Percentiles rank a stretch among this genome's conserved stretches.
phyloP scores from a whole-genome alignment of 2,113 vertebrate genomes.

The Arenaria interpres region DNA sequence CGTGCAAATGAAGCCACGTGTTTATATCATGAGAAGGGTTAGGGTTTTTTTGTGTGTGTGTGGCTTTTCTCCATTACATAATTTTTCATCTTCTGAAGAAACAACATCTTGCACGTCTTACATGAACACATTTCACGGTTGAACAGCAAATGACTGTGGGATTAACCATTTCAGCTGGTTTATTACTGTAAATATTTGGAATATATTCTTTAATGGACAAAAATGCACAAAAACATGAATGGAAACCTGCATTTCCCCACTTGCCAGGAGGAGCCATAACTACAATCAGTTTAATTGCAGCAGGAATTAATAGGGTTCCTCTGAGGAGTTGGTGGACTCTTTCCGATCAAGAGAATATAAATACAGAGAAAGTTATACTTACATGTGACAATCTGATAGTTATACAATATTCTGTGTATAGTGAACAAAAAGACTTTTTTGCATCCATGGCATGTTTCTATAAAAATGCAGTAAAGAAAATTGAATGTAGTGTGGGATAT shows the following conservation, averaged over 20 bases:
- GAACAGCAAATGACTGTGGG: not conserved
- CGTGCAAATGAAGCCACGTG: not conserved
- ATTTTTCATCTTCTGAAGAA: not conserved
- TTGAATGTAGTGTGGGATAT: not conserved
- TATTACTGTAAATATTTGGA: constrained; percentile 13
- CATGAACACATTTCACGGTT: not conserved
- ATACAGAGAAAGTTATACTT: not conserved
- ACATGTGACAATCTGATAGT: not conserved
- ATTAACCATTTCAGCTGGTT: not conserved
- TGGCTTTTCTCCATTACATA: not conserved
- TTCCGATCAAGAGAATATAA: constrained; percentile 41
- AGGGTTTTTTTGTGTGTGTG: not conserved
- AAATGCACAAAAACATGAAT: not conserved
- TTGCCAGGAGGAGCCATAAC: not conserved
- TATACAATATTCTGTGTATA: constrained; percentile 30
- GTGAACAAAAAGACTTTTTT: not conserved
- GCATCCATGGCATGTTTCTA: not conserved
- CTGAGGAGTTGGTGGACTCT: not conserved
- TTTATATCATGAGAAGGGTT: not conserved
- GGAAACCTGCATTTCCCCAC: not conserved
- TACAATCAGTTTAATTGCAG: not conserved
- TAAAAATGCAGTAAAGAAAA: constrained; percentile 58
- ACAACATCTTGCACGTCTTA: not conserved
- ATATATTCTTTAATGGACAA: constrained; percentile 35
- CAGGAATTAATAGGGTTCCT: not conserved